Conservation (phyloP, 2,888 invertebrate genomes). For the Pheosia tremula region DNA sequence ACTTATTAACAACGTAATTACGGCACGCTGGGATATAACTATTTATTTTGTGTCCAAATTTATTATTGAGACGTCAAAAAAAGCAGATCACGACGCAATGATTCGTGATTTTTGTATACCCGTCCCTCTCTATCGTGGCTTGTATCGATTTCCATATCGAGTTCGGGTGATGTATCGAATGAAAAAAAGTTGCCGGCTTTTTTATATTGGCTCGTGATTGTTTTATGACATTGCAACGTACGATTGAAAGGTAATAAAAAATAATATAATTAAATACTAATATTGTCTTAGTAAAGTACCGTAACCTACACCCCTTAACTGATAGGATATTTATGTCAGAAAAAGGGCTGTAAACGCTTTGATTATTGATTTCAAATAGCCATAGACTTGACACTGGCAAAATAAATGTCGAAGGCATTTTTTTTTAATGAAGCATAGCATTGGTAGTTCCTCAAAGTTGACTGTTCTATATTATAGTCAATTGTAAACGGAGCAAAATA, state of each 20-base stretch:
- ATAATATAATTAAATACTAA: background rate
- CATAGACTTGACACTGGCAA: too few relatives aligned
- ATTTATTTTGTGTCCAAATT: slow-evolving; percentile 80
- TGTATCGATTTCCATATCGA: slow-evolving; percentile 71
- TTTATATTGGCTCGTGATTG: slow-evolving; percentile 51
- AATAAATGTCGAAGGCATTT: too few relatives aligned
- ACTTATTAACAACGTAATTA: slow-evolving; percentile 82
- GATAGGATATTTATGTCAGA: too few relatives aligned
- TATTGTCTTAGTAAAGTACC: too few relatives aligned
- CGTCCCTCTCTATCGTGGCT: slow-evolving; percentile 52
- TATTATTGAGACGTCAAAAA: slow-evolving; percentile 72
- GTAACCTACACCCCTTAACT: too few relatives aligned
- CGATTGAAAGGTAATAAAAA: background rate
- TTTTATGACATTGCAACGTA: slow-evolving; percentile 43
- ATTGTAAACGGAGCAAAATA: too few relatives aligned
- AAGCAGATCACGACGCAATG: slow-evolving; percentile 71
- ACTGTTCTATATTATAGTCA: too few relatives aligned
- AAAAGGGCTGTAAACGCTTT: too few relatives aligned
- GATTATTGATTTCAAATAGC: too few relatives aligned
- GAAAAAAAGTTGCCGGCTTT: slow-evolving; percentile 46
- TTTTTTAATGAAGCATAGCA: too few relatives aligned
- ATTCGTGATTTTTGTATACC: slow-evolving; percentile 64
- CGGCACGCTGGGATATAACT: slow-evolving; percentile 77
- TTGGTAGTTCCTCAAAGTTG: too few relatives aligned
- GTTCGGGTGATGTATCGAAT: slow-evolving; percentile 39